Evolutionary conservation across 2,888 invertebrate genomes (phyloP), one percentile per base, ranked within the genome.

Genomic region (Temnothorax rugatulus): DNA sequence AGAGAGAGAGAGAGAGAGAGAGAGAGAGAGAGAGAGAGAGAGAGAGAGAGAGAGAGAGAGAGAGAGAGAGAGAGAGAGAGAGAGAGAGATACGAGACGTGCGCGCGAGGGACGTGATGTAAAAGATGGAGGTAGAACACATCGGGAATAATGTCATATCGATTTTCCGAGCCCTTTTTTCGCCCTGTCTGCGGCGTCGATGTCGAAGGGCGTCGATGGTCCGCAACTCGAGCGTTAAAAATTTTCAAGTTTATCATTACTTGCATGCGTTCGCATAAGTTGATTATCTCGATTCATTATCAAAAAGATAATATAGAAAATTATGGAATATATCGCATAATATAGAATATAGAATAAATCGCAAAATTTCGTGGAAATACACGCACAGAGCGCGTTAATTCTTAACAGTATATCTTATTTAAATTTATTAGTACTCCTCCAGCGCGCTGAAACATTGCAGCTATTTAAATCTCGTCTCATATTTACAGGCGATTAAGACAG

Each of bases 131-230:
- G 34, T 59, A 25, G 47, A 79, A 79, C 59, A 81, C 59, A 81
- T 81, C 47, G 71, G 59, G 73, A 81, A 81, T 81, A 81, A 81
- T 71, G 79, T 71, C 59, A 61, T 71, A 81, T 81, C 59, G 79
- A 81, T 81, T 81, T 71, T 50, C 59, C 18, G 71, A 59, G 47
- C 25, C 21, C 44, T 71, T 79, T 71, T 77, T 44, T 21, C 38
- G 2, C 15, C 8, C 38, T 34, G 21, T 69, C 34, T 59, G 25
- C 18, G 18, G 29, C 38, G 18, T 69, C 8, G 34, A 69, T 21
- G 41, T 47, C 25, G 71, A 71, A 34, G 13, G 29, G 54, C 77
- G 5, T 54, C 25, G 29, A 63, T 50, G 29, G 8, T 41, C 34
- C 15, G 5, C 18, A 47, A 41, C 1, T 59, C 34, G 13, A 25